Conservation (phyloP, 1,140 invertebrate species). For the Atta colombica region DNA sequence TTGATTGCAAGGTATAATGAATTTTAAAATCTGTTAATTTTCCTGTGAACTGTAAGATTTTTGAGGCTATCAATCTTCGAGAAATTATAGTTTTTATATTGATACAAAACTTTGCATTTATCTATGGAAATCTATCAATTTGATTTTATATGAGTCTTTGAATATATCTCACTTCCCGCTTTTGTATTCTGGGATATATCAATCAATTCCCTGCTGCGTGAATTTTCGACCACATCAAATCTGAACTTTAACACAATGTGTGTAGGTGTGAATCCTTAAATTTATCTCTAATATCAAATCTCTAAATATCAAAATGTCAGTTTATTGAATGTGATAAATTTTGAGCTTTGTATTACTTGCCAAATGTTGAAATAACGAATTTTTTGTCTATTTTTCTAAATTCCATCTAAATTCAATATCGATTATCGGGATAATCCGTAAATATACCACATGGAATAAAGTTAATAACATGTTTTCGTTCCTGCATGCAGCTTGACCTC, state of each 20-base stretch:
- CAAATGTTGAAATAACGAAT: neutral
- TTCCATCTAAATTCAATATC: neutral
- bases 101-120: neutral
- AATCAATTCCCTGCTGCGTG: neutral
- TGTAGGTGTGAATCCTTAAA: neutral
- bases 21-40: constrained; percentile 12
- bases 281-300: neutral
- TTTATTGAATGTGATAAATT: neutral
- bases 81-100: neutral
- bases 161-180: neutral
- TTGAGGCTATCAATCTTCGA: neutral
- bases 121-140: constrained; percentile 10
- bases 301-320: neutral
- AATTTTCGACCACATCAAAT: neutral
- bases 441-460: constrained; percentile 1
- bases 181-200: neutral
- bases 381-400: neutral
- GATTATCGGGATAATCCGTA: constrained; percentile 4
- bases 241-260: neutral
- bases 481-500: constrained; percentile 46
- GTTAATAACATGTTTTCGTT: constrained; percentile 58
- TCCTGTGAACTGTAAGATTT: neutral
- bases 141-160: constrained; percentile 9
- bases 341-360: neutral
- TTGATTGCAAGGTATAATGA: neutral